A percentile compares a stretch with the other conserved stretches of the same genome.
These are phyloP conservation scores for Harpagoxenus sublaevis DNA, from an alignment of 2,888 invertebrate genomes.

Conservation along the genomic window DNA sequence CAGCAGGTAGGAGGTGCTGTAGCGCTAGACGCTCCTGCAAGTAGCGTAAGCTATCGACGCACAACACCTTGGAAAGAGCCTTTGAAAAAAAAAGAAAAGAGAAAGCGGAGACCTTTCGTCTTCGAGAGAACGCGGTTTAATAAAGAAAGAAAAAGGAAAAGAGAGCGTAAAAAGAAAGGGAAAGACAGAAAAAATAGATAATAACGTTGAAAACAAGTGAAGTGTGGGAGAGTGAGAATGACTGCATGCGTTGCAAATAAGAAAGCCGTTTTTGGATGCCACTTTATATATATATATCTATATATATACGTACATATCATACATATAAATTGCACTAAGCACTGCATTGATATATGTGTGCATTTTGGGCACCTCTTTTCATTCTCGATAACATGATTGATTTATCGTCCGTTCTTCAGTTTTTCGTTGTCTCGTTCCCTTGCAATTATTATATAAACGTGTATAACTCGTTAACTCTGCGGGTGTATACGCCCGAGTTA, in stretches of 20 bases:
- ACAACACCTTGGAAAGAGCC: conserved; percentile 68
- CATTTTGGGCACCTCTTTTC: conserved; percentile 86
- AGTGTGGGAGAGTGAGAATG: conserved; percentile 87
- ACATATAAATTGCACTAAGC: conserved; percentile 86
- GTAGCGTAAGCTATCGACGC: conserved; percentile 83
- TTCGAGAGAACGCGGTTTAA: conserved; percentile 43
- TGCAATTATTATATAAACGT: conserved; percentile 66
- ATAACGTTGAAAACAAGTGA: conserved; percentile 70
- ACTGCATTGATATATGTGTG: conserved; percentile 86
- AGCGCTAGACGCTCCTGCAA: conserved; percentile 84
- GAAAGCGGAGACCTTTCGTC: conserved; percentile 25
- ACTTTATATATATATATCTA: conserved; percentile 82
- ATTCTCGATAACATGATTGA: conserved; percentile 84
- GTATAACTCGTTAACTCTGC: conserved; percentile 69
- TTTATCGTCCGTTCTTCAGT: conserved; percentile 78
- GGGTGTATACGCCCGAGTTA: conserved; percentile 59
- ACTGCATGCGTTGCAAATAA: conserved; percentile 86
- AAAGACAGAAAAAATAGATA: conserved; percentile 64
- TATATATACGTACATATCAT: conserved; percentile 84
- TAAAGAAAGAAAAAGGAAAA: conserved; percentile 37
- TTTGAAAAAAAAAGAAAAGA: conserved; percentile 38
- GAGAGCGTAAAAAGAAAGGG: conserved; percentile 54
- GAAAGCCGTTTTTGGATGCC: conserved; percentile 85
- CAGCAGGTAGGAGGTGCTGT: conserved; percentile 84
- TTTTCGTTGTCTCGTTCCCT: conserved; percentile 78